phyloP scores from a whole-genome alignment of 2,888 invertebrate genomes.

The Drosophila pseudotalamancana region DNA sequence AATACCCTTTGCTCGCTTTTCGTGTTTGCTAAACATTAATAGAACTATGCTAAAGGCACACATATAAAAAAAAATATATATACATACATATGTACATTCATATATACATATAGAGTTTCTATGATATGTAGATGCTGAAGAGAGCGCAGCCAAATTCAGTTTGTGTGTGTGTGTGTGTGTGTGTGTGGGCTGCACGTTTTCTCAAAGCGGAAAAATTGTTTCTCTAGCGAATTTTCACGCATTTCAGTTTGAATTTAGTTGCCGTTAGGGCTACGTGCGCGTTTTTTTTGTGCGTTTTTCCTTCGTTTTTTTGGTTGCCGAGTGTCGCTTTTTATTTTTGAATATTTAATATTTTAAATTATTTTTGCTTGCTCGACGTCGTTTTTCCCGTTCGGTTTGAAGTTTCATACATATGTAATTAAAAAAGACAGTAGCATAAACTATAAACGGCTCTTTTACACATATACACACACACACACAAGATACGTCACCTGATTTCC shows the following conservation, averaged over 20 bases:
- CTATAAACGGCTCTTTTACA: conserved; percentile 1
- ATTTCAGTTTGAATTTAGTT: conserved; percentile 71
- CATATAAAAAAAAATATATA: no score
- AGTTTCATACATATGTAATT: conserved; percentile 41
- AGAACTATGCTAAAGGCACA: conserved; percentile 60
- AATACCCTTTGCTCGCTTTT: conserved; percentile 52
- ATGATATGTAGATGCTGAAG: conserved; percentile 6
- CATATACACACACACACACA: background rate
- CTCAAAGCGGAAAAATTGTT: conserved; percentile 33
- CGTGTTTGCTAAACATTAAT: conserved; percentile 67
- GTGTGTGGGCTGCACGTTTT: conserved; percentile 9
- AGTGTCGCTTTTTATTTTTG: conserved; percentile 15
- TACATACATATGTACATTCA: conserved; percentile 12
- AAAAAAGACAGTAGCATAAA: conserved; percentile 19
- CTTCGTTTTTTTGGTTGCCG: conserved; percentile 36
- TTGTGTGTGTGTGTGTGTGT: conserved; percentile 6
- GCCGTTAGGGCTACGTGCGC: conserved; percentile 62
- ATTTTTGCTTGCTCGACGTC: conserved; percentile 11
- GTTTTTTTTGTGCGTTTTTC: conserved; percentile 33
- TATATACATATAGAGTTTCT: conserved; percentile 40
- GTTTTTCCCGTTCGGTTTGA: conserved; percentile 1
- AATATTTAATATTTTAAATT: background rate
- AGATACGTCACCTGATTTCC: conserved; percentile 16
- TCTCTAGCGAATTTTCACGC: conserved; percentile 72
- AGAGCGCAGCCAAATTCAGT: conserved; percentile 20